Evolutionary conservation across 2,113 vertebrate species (phyloP), one percentile per base, ranked within the genome.

Genomic region (Calcarius ornatus): DNA sequence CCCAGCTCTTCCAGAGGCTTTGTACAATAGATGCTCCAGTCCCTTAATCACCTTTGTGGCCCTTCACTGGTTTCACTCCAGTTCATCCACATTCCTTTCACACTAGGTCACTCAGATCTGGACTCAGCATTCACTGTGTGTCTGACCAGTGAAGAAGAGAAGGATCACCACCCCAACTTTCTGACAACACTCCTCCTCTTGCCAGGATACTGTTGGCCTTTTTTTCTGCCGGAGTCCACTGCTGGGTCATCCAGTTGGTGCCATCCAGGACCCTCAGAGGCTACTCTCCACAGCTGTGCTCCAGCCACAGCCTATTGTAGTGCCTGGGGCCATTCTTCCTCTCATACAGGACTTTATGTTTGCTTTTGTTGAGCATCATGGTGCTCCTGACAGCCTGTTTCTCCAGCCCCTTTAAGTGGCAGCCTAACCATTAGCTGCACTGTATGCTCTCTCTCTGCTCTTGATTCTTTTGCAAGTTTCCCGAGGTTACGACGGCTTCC

Each of bases 401-500:
- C 61, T 78, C 59, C 69, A 43, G 11, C 5, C 4, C 10, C 13
- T 54, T 19, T 38, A 37, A 51, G 40, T 15, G 47, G 33, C 45
- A 86, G 51, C n/a, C 56, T 37, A 50, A 50, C 23, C 16, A 37
- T 56, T 23, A 71, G 15, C 12, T 19, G 15, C 37, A 42, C 8
- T 8, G 27, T 43, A 18, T 56, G 27, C 30, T 60, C 23, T 71
- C 43, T 56, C 21, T 66, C 61, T 11, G 3, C 25, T 66, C 47
- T 51, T 30, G 13, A 59, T 63, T 42, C 15, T 33, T 53, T 38
- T 64, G 18, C 47, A 59, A 27, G 21, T 10, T 81, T 53, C 22
- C 21, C 0, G 1, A 81, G 12, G 11, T 53, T 45, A 24, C 1
- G 3, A n/a, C 1, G 3, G 4, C 25, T 81, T 68, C 50, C 30